A percentile compares a stretch with the other conserved stretches of the same genome.
These are phyloP conservation scores for Trichacis sp. DNA, from an alignment of 2,888 invertebrate genomes.

Conservation along the genomic window DNA sequence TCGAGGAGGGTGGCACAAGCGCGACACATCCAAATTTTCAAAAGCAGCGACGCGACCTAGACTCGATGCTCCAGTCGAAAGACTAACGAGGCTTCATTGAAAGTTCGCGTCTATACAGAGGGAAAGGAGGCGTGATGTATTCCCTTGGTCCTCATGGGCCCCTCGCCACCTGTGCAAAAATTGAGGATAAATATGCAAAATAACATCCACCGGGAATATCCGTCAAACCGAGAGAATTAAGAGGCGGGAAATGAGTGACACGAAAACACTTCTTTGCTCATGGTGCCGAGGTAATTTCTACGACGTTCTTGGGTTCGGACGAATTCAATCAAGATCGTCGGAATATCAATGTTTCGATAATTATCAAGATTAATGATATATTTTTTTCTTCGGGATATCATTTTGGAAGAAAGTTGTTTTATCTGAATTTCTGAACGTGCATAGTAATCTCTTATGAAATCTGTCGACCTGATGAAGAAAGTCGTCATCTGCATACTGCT, in stretches of 20 bases:
- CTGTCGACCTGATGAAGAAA: too few species aligned
- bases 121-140: slow-evolving; percentile 44
- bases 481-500: too few species aligned
- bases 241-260: slow-evolving; percentile 32
- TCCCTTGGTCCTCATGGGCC: slow-evolving; percentile 39
- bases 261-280: slow-evolving; percentile 20
- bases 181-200: slow-evolving; percentile 57
- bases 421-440: too few species aligned
- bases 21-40: slow-evolving; percentile 32
- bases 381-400: too few species aligned
- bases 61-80: slow-evolving; percentile 38
- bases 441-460: too few species aligned
- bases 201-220: slow-evolving; percentile 48
- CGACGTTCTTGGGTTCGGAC: too few species aligned
- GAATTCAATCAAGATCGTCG: too few species aligned
- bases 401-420: too few species aligned
- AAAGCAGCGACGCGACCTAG: slow-evolving; percentile 21
- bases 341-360: too few species aligned
- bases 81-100: slow-evolving; percentile 60
- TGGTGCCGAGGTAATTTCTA: too few species aligned
- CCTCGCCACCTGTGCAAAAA: slow-evolving; percentile 52
- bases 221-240: slow-evolving; percentile 56
- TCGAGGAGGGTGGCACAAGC: slow-evolving; percentile 5
- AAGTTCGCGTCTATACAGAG: slow-evolving; percentile 43
- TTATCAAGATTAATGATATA: too few species aligned